phyloP scores from a whole-genome alignment of 2,113 vertebrate species.

The Chaetodon auriga region DNA sequence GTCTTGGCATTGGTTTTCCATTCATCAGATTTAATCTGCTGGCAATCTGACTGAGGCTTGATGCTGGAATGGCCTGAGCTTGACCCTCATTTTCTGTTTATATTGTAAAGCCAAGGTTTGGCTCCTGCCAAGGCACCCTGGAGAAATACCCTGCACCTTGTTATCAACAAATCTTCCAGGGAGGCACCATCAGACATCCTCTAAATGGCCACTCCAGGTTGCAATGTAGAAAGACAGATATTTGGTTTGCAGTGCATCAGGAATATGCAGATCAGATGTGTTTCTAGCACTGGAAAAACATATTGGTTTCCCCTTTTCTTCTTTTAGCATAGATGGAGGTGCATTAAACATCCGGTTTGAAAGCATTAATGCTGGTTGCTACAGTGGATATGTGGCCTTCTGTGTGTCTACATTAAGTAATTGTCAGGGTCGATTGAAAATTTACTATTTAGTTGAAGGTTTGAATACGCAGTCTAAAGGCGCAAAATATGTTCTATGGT shows the following conservation, averaged over 20 bases:
- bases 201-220: neutral
- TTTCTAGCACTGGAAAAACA: neutral
- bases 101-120: slow-evolving; percentile 33
- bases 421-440: neutral
- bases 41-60: slow-evolving; percentile 37
- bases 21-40: slow-evolving; percentile 51
- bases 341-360: neutral
- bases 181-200: slow-evolving; percentile 20
- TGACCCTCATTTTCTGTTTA: slow-evolving; percentile 60
- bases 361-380: neutral
- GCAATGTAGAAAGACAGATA: slow-evolving; percentile 2
- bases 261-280: neutral
- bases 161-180: slow-evolving; percentile 44
- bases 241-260: neutral
- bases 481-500: neutral
- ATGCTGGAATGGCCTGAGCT: slow-evolving; percentile 19
- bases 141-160: slow-evolving; percentile 51
- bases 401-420: neutral
- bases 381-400: neutral
- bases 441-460: neutral
- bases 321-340: neutral
- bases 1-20: slow-evolving; percentile 44
- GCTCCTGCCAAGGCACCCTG: slow-evolving; percentile 35
- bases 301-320: neutral
- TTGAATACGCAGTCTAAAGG: neutral